Conservation (phyloP, 1,140 invertebrate species). For the Diachasmimorpha longicaudata region DNA sequence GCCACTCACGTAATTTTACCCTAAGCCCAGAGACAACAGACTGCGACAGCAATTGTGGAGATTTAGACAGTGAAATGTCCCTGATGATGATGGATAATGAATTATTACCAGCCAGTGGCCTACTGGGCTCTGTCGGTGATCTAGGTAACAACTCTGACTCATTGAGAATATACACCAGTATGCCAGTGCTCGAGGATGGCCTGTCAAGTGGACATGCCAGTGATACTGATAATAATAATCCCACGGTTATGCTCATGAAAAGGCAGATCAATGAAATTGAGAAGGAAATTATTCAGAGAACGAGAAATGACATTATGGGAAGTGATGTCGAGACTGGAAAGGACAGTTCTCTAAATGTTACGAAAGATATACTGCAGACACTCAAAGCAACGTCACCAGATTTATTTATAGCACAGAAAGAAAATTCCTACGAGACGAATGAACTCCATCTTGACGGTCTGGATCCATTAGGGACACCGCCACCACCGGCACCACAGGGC, state of each 20-base stretch:
- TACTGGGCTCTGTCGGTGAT: constrained; percentile 64
- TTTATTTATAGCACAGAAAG: constrained; percentile 62
- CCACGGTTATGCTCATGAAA: constrained; percentile 74
- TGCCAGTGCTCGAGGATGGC: constrained; percentile 96
- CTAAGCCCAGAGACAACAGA: constrained; percentile 95
- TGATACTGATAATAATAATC: constrained; percentile 88
- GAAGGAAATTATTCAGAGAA: constrained; percentile 72
- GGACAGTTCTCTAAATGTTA: constrained; percentile 53
- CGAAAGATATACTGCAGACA: constrained; percentile 54
- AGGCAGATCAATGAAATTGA: constrained; percentile 77
- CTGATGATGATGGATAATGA: constrained; percentile 77
- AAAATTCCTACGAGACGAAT: constrained; percentile 57
- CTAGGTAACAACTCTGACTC: constrained; percentile 66
- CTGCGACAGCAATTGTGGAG: constrained; percentile 86
- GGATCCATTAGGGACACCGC: constrained; percentile 72
- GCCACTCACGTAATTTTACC: constrained; percentile 80
- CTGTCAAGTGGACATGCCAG: constrained; percentile 89
- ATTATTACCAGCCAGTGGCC: constrained; percentile 57
- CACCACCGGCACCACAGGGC: constrained; percentile 71
- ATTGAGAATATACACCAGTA: constrained; percentile 70
- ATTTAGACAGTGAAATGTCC: constrained; percentile 82
- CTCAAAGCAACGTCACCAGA: constrained; percentile 58
- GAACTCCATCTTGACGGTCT: constrained; percentile 69
- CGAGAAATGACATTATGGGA: constrained; percentile 53
- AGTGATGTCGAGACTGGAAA: constrained; percentile 43